phyloP scores from a whole-genome alignment of 2,797 vertebrate genomes.

The Telmatherina bonti region DNA sequence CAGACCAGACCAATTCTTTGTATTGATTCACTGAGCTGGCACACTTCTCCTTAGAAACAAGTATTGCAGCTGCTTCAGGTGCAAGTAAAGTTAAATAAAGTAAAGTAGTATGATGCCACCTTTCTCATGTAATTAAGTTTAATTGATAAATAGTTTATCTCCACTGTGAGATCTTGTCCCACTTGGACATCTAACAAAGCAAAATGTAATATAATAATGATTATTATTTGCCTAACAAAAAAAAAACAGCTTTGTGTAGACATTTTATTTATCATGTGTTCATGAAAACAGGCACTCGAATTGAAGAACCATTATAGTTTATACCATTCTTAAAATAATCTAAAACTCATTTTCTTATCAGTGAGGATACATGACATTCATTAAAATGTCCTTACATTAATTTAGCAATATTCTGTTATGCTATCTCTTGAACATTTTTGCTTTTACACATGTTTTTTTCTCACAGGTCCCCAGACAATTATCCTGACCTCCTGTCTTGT shows the following conservation, averaged over 20 bases:
- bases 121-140: no score
- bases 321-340: not conserved
- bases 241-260: not conserved
- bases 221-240: no score
- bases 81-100: not conserved
- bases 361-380: no score
- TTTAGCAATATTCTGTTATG: no score
- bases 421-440: no score
- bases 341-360: not conserved
- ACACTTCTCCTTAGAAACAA: slow-evolving; percentile 10
- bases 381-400: no score
- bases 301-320: not conserved
- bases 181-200: not conserved
- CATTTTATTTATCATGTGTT: not conserved
- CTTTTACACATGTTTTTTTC: not conserved
- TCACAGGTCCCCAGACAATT: not conserved
- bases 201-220: no score
- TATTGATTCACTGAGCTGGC: not conserved
- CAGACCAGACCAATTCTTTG: not conserved
- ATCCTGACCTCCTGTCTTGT: not conserved
- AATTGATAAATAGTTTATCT: no score
- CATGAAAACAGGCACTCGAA: not conserved
- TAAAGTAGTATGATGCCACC: no score
- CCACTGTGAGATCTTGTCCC: no score
- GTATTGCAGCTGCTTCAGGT: not conserved